These are phyloP conservation scores for Dendropsophus ebraccatus DNA, from an alignment of 2,113 vertebrate genomes.

Conservation along the genomic window DNA sequence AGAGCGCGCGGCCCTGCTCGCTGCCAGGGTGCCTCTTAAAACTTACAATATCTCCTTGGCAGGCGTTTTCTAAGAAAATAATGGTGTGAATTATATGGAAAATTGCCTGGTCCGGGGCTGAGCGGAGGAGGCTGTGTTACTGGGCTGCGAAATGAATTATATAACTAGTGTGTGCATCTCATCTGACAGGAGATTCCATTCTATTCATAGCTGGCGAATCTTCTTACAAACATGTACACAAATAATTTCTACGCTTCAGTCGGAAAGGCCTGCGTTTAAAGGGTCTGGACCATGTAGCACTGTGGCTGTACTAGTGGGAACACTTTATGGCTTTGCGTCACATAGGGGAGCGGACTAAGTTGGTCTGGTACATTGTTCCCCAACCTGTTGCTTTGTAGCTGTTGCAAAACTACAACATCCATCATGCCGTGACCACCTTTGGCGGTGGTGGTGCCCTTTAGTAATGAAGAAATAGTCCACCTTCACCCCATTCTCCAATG, in stretches of 20 bases:
- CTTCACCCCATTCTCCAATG: no score
- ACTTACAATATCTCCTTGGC: conserved; percentile 10
- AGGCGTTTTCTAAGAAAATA: conserved; percentile 19
- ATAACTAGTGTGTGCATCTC: conserved; percentile 34
- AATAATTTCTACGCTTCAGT: conserved; percentile 17
- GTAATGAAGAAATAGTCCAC: no score
- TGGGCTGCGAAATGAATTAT: no score
- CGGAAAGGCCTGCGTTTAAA: not conserved
- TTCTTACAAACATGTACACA: conserved; percentile 46
- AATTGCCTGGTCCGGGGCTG: not conserved
- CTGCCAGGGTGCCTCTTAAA: conserved; percentile 43
- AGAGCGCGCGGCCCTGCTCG: not conserved
- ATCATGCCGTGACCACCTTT: no score
- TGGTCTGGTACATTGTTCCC: no score
- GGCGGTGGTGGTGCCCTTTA: no score
- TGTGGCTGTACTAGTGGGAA: no score
- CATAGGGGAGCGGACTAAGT: no score
- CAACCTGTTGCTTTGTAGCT: no score
- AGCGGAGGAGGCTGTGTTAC: not conserved
- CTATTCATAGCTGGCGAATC: conserved; percentile 50
- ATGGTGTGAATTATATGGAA: conserved; percentile 43
- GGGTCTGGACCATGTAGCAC: not conserved
- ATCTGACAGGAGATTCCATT: conserved; percentile 35
- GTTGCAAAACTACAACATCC: no score
- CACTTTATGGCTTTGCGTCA: no score